These are phyloP conservation scores for Uropetala carovei DNA, from an alignment of 2,888 invertebrate species.

Conservation along the genomic window DNA sequence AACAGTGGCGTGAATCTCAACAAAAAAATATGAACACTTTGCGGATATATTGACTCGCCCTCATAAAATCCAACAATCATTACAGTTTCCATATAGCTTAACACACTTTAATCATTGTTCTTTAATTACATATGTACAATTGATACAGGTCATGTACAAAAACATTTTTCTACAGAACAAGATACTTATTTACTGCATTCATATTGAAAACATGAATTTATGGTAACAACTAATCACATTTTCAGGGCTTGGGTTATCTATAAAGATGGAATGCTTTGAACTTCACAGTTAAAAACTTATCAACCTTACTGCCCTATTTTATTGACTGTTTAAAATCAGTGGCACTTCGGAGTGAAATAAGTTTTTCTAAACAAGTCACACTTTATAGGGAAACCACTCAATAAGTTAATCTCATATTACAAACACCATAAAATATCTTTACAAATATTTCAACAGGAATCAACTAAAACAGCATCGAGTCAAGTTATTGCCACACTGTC, in stretches of 20 bases:
- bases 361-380: constrained; percentile 29
- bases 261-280: not conserved
- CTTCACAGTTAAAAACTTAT: constrained; percentile 41
- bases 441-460: constrained; percentile 33
- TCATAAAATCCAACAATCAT: not conserved
- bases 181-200: constrained; percentile 7
- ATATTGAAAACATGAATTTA: constrained; percentile 41
- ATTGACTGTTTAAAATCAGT: constrained; percentile 23
- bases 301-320: constrained; percentile 20
- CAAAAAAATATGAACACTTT: too few relatives aligned
- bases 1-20: too few relatives aligned
- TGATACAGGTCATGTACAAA: constrained; percentile 20
- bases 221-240: constrained; percentile 31
- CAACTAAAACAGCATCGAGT: not conserved
- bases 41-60: too few relatives aligned
- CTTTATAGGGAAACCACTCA: not conserved
- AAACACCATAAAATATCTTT: not conserved
- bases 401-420: not conserved
- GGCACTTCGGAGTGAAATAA: constrained; percentile 48
- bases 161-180: constrained; percentile 40
- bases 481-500: not conserved
- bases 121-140: constrained; percentile 40
- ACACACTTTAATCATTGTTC: constrained; percentile 32
- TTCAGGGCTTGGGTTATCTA: constrained; percentile 30
- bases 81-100: not conserved